phyloP scores from a whole-genome alignment of 2,113 vertebrate species.

The Xiphias gladius region DNA sequence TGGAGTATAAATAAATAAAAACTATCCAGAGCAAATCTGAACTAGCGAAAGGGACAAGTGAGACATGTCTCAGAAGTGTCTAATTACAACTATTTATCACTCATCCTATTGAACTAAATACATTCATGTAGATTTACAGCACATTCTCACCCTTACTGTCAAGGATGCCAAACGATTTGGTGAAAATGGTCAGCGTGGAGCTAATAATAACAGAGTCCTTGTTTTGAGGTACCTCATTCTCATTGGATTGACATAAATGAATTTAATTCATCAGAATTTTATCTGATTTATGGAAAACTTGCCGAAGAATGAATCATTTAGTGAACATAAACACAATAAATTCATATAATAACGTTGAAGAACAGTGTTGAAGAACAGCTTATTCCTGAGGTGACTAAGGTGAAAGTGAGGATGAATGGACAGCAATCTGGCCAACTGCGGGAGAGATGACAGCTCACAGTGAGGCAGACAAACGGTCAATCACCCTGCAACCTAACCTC shows the following conservation, averaged over 20 bases:
- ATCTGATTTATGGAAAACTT: neutral
- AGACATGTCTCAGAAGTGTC: no score
- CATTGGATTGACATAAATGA: neutral
- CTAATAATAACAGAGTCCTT: no score
- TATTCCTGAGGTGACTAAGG: constrained; percentile 22
- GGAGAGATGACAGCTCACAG: constrained; percentile 38
- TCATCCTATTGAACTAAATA: neutral
- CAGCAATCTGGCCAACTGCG: constrained; percentile 27
- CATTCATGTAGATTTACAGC: neutral
- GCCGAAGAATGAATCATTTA: neutral
- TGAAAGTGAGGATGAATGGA: constrained; percentile 30
- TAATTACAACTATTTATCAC: neutral
- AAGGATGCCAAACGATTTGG: no score
- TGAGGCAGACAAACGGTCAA: constrained; percentile 14
- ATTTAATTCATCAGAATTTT: neutral
- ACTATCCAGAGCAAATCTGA: neutral
- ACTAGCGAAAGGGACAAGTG: no score
- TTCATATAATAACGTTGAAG: no score
- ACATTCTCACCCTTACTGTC: neutral
- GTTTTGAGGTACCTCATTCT: neutral
- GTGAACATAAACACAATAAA: neutral
- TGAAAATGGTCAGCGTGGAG: no score
- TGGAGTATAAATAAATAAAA: neutral
- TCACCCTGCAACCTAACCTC: constrained; percentile 41
- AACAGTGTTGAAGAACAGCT: constrained; percentile 12